phyloP scores from a whole-genome alignment of 2,888 invertebrate species.

The Rhagonycha fulva region DNA sequence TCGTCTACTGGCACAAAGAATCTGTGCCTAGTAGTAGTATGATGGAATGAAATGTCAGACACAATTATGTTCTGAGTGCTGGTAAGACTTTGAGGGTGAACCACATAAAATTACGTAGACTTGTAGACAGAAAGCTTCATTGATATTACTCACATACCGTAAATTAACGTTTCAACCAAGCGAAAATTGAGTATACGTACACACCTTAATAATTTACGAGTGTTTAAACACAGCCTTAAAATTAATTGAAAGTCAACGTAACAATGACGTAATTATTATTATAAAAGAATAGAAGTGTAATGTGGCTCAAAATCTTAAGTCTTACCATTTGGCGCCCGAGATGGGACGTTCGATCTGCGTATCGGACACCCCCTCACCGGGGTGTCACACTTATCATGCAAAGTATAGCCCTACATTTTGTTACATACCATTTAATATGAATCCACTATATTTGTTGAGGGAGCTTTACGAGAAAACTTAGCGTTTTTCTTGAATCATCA shows the following conservation, averaged over 20 bases:
- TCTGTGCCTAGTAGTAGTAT: conserved; percentile 40
- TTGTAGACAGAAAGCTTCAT: conserved; percentile 10
- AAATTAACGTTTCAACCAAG: not conserved
- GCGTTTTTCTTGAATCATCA: not conserved
- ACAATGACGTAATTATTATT: not conserved
- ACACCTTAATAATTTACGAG: not conserved
- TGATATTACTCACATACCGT: not conserved
- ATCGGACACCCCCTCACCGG: not conserved
- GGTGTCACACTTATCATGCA: not conserved
- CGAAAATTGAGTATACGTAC: not conserved
- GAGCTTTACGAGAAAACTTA: not conserved
- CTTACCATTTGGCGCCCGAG: not conserved
- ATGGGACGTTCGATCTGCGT: not conserved
- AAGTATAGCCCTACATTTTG: not conserved
- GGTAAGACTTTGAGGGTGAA: conserved; percentile 30
- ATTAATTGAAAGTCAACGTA: not conserved
- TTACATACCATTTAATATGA: not conserved
- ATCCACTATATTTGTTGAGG: not conserved
- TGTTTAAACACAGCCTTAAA: not conserved
- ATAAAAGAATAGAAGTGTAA: no score
- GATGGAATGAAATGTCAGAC: conserved; percentile 42
- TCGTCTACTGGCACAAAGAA: conserved; percentile 43
- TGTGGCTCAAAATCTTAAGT: no score
- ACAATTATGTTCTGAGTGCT: conserved; percentile 45
- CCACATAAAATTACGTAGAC: conserved; percentile 12